These are phyloP conservation scores for Papilio aristodemus DNA, from an alignment of 1,140 invertebrate genomes.

Conservation along the genomic window DNA sequence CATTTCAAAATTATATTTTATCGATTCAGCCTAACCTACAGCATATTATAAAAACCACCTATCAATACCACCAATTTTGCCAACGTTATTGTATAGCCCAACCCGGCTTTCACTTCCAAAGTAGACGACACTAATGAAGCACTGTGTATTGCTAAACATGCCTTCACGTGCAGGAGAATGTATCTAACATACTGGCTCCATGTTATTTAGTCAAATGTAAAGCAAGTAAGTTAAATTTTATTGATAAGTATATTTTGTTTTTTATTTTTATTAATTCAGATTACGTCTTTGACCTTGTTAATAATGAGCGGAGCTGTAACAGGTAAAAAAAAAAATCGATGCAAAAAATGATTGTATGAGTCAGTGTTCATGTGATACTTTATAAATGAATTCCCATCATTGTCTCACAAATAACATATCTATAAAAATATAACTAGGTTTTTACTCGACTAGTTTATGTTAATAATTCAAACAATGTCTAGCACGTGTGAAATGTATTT, in stretches of 20 bases:
- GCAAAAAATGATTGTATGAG: neutral
- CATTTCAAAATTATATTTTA: no score
- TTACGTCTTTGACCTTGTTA: neutral
- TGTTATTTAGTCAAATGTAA: neutral
- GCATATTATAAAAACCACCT: neutral
- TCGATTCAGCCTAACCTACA: neutral
- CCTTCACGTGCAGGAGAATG: neutral
- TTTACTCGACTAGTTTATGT: slow-evolving; percentile 14
- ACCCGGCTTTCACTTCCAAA: slow-evolving; percentile 3
- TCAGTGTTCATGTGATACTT: slow-evolving; percentile 14
- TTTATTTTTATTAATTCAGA: no score
- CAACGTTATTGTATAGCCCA: no score
- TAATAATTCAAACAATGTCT: neutral
- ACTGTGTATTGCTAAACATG: neutral
- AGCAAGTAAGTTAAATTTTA: neutral
- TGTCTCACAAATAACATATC: neutral
- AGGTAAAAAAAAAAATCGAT: neutral
- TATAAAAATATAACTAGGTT: slow-evolving; percentile 2
- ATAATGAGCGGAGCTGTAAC: neutral
- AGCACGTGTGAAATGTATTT: neutral
- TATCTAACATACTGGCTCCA: neutral
- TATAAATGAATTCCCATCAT: slow-evolving; percentile 6
- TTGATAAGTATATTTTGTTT: no score
- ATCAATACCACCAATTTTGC: neutral
- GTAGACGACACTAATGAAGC: neutral